phyloP scores from a whole-genome alignment of 2,888 invertebrate genomes.

The Pachymerium ferrugineum region DNA sequence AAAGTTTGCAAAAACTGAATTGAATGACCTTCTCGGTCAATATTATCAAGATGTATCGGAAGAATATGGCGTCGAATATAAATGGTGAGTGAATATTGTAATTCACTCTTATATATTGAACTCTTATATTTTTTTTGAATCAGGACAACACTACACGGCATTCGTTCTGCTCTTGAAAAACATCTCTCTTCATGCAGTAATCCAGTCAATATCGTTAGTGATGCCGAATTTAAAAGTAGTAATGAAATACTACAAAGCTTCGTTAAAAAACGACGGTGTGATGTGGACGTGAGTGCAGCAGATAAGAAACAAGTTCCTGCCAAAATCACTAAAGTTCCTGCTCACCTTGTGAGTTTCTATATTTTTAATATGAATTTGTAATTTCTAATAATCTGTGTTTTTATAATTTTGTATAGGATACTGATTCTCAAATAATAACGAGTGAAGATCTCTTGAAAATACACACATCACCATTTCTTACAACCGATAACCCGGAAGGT shows the following conservation, averaged over 20 bases:
- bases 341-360: not conserved
- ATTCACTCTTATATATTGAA: not conserved
- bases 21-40: constrained; percentile 31
- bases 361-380: not conserved
- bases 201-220: constrained; percentile 25
- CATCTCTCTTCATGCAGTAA: constrained; percentile 29
- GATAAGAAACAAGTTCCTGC: constrained; percentile 25
- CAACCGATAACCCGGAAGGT: constrained; percentile 31
- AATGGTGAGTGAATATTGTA: constrained; percentile 25
- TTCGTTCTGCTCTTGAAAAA: constrained; percentile 27
- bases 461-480: constrained; percentile 30
- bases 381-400: not conserved
- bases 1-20: constrained; percentile 28
- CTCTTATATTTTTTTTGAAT: not conserved
- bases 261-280: constrained; percentile 28
- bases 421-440: constrained; percentile 25
- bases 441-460: constrained; percentile 25
- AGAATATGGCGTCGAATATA: constrained; percentile 31
- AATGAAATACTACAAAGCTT: constrained; percentile 30
- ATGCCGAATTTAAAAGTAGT: constrained; percentile 28
- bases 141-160: constrained; percentile 24
- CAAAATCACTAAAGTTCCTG: not conserved
- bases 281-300: not conserved
- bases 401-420: constrained; percentile 8
- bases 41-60: constrained; percentile 33